These are phyloP conservation scores for Eubasilissa splendida DNA, from an alignment of 2,888 invertebrate genomes.

Conservation along the genomic window DNA sequence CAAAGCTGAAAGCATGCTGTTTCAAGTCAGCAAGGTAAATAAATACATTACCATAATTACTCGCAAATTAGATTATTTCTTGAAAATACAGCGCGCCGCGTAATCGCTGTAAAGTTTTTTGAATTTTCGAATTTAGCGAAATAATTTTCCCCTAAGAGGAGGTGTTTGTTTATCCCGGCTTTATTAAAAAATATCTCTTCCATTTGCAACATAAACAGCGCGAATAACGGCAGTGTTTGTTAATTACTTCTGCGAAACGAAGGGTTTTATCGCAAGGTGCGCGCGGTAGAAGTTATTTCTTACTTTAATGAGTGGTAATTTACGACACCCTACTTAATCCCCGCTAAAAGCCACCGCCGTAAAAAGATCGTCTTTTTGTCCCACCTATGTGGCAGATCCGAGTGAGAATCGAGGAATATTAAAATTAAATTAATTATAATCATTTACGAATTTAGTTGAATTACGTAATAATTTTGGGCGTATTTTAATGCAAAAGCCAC, in stretches of 20 bases:
- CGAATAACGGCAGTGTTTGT: constrained; percentile 40
- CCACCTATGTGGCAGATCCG: neutral
- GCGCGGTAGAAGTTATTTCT: constrained; percentile 35
- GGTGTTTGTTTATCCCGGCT: constrained; percentile 19
- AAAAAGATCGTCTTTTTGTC: constrained; percentile 39
- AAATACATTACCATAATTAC: constrained; percentile 27
- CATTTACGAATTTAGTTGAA: constrained; percentile 45
- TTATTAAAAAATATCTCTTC: constrained; percentile 30
- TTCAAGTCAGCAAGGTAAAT: too few species aligned
- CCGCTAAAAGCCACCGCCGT: constrained; percentile 12
- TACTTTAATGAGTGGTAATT: constrained; percentile 40
- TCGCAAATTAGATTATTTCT: constrained; percentile 28
- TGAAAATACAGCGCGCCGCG: constrained; percentile 3
- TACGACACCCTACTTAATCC: constrained; percentile 14
- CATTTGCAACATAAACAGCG: constrained; percentile 34
- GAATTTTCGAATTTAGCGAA: constrained; percentile 9
- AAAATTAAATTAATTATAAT: constrained; percentile 56
- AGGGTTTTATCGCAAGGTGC: constrained; percentile 40
- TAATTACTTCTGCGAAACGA: constrained; percentile 43
- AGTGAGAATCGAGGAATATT: constrained; percentile 24
- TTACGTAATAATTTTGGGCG: constrained; percentile 42
- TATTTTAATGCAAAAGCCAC: constrained; percentile 50
- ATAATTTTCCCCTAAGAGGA: constrained; percentile 1
- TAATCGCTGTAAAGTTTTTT: constrained; percentile 19
- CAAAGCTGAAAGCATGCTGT: too few species aligned